Evolutionary conservation across 2,113 vertebrate genomes (phyloP), one percentile per base, ranked within the genome.

Genomic region (Labrus mixtus): DNA sequence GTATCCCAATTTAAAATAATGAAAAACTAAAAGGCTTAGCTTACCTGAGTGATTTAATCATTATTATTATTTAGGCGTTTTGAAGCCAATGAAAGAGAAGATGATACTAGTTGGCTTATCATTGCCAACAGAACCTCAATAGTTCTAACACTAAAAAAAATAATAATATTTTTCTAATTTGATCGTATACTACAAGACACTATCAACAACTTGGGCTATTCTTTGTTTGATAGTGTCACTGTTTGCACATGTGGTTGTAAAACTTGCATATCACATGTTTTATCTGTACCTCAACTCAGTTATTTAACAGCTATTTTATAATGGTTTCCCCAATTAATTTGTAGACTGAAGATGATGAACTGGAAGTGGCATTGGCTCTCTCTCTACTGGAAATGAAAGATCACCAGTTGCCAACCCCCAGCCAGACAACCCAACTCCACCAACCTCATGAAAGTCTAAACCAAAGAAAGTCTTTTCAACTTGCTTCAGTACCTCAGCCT

Each of bases 281-380:
- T 22, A 22, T 39, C 12, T 48, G 2, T 39, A 4, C 2, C 17
- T 6, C 15, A 10, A 29, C 39, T 10, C 8, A 33, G 10, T 41
- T 23, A 25, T 23, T 70, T 62, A 41, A 64, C 53, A 17, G 20
- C 8, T 23, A 23, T 17, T 69, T 4, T 10, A 23, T 15, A 58
- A 25, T 0, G 11, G 5, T 62, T 71, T 1, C 62, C 51, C 9
- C 13, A 2, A 39, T 87, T 29, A 7, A 57, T 56, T 79, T 81
- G 22, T 72, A 93, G 90, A 79, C 74, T 41, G 89, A 86, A 73
- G 87, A 91, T 43, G 90, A 91, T 17, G 88, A 91, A 23, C 73
- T 94, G 45, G 85, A 93, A 67, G 37, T 90, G 48, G 90, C 90
- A 23, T 33, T 93, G 82, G 68, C 85, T 19, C 78, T 92, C 6